These are phyloP conservation scores for Sigmodon hispidus DNA, from an alignment of 2,113 vertebrate species.

Conservation along the genomic window DNA sequence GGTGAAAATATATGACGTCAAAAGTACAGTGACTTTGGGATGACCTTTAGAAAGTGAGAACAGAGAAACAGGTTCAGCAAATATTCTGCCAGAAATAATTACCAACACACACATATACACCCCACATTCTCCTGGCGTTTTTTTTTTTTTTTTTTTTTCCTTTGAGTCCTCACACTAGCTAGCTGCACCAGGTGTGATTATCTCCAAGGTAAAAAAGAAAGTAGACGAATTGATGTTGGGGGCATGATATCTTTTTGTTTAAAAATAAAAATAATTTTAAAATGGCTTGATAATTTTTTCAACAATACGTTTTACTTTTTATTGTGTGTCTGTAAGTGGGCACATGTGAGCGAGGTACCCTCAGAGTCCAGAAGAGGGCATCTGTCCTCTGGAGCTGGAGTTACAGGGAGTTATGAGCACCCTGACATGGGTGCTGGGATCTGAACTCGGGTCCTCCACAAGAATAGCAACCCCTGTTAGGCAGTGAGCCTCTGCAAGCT, in stretches of 20 bases:
- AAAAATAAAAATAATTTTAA: not conserved
- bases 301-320: not conserved
- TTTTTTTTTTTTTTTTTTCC: not conserved
- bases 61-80: not conserved
- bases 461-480: not conserved
- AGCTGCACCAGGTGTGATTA: no score
- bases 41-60: not conserved
- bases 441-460: not conserved
- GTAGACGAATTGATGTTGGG: not conserved
- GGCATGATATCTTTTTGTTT: not conserved
- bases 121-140: not conserved
- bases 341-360: not conserved
- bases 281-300: not conserved
- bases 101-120: not conserved
- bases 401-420: not conserved
- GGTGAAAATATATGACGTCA: not conserved
- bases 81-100: slow-evolving; percentile 2
- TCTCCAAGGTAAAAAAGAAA: not conserved
- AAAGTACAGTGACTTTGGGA: not conserved
- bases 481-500: not conserved
- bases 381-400: not conserved
- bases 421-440: not conserved
- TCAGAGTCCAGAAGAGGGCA: not conserved
- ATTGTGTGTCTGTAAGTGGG: not conserved
- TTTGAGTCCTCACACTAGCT: not conserved